phyloP scores from a whole-genome alignment of 2,113 vertebrate species.

The Coregonus clupeaformis region DNA sequence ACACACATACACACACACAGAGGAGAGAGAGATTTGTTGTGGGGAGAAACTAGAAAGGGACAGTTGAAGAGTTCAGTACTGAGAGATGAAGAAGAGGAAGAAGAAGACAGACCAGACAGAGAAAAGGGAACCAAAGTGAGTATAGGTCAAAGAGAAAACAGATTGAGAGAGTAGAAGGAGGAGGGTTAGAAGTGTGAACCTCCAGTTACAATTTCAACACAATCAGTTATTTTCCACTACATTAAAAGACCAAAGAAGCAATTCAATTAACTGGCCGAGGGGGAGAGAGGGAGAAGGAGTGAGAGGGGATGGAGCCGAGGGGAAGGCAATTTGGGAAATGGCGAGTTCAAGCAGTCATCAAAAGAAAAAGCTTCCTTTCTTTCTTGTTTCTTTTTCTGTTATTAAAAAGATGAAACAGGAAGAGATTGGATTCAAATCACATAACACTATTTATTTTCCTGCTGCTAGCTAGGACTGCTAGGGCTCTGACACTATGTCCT shows the following conservation, averaged over 20 bases:
- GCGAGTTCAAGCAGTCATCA: not conserved
- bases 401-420: not conserved
- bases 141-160: not conserved
- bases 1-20: too few relatives aligned
- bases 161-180: conserved; percentile 22
- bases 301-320: too few relatives aligned
- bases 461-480: too few relatives aligned
- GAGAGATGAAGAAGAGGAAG: too few relatives aligned
- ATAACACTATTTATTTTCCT: too few relatives aligned
- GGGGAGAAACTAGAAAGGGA: too few relatives aligned
- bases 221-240: not conserved
- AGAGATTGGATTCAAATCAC: not conserved
- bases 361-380: not conserved
- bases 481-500: too few relatives aligned
- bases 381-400: not conserved
- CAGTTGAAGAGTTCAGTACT: too few relatives aligned
- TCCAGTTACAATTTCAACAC: not conserved
- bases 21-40: too few relatives aligned
- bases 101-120: not conserved
- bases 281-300: not conserved
- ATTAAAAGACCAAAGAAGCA: not conserved
- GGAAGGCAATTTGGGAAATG: not conserved
- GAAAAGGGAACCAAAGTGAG: conserved; percentile 7
- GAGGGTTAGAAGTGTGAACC: not conserved
- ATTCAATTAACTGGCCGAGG: not conserved